Evolutionary conservation across 2,797 vertebrate genomes (phyloP), one percentile per base, ranked within the genome.

Genomic region (Dicrostonyx torquatus): DNA sequence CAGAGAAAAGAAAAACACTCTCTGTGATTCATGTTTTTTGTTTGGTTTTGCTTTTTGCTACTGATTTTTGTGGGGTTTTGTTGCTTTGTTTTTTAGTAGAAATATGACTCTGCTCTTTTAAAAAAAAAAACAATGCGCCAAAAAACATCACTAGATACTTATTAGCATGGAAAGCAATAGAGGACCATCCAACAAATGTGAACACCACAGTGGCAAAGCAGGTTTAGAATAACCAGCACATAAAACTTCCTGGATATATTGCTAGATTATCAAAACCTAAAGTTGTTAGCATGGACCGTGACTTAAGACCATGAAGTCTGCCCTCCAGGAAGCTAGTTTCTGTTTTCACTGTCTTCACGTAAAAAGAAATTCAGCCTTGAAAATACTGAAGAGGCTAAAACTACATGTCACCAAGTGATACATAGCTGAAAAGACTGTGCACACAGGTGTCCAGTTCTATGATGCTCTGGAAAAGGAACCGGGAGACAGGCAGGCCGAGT

Each of bases 341-440:
- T 88, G 37, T 93, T 94, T 85, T 82, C n/a, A 80, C 68, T 91
- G n/a, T 40, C n/a, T 68, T n/a, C 4, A 13, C 58, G 43, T 88
- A 88, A 86, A 86, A 90, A 88, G 34, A 94, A 82, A 94, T 76
- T 50, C 68, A 88, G 24, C 62, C 60, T 62, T 43, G 37, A 94
- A 93, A 93, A 86, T 73, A 90, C 2, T 8, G 43, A 91, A 15
- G 64, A 43, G 75, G 43, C 83, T 87, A 75, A 58, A 88, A 84
- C 50, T 40, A 6, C 17, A 29, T 64, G 29, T 73, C 18, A 85
- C 37, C 48, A 45, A 68, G 29, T 34, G 34, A 90, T 76, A 55
- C 58, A 82, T 77, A 45, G 14, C 34, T 70, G 64, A 78, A 91
- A 70, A 90, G 48, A 2, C 26, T 58, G n/a, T 0, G 2, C 31